Percentiles rank a stretch among this genome's conserved stretches.
phyloP scores from a whole-genome alignment of 1,140 invertebrate species.

The Chrysopa pallens region DNA sequence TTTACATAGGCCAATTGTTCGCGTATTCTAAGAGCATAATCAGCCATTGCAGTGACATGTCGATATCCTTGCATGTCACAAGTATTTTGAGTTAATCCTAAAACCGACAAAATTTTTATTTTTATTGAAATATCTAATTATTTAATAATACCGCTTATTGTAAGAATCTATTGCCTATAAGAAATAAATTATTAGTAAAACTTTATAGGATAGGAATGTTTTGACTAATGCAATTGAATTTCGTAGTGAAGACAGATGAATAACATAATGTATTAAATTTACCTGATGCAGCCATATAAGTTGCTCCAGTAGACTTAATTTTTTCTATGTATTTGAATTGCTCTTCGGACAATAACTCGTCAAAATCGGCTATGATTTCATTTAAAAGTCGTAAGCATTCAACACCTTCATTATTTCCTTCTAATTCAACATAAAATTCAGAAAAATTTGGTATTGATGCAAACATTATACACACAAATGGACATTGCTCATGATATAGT shows the following conservation, averaged over 20 bases:
- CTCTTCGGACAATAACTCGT: conserved; percentile 73
- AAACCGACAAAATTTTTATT: conserved; percentile 9
- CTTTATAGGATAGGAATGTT: neutral
- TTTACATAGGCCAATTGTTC: conserved; percentile 82
- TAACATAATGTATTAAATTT: conserved; percentile 14
- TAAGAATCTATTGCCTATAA: too few relatives aligned
- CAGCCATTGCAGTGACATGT: conserved; percentile 78
- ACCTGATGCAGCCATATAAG: conserved; percentile 94
- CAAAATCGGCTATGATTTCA: conserved; percentile 95
- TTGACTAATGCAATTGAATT: too few relatives aligned
- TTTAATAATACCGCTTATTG: too few relatives aligned
- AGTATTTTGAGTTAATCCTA: conserved; percentile 58
- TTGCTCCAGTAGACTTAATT: conserved; percentile 91
- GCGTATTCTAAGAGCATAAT: conserved; percentile 72
- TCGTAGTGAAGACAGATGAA: neutral
- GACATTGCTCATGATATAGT: conserved; percentile 89
- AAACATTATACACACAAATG: conserved; percentile 87
- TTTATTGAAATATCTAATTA: neutral
- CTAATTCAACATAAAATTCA: conserved; percentile 89
- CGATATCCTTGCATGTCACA: conserved; percentile 57
- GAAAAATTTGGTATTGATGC: conserved; percentile 95
- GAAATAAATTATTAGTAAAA: neutral
- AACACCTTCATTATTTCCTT: conserved; percentile 86
- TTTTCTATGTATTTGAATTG: conserved; percentile 87
- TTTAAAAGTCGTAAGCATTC: conserved; percentile 87